Evolutionary conservation across 2,797 vertebrate genomes (phyloP).

Genomic region (Megalops cyprinoides): DNA sequence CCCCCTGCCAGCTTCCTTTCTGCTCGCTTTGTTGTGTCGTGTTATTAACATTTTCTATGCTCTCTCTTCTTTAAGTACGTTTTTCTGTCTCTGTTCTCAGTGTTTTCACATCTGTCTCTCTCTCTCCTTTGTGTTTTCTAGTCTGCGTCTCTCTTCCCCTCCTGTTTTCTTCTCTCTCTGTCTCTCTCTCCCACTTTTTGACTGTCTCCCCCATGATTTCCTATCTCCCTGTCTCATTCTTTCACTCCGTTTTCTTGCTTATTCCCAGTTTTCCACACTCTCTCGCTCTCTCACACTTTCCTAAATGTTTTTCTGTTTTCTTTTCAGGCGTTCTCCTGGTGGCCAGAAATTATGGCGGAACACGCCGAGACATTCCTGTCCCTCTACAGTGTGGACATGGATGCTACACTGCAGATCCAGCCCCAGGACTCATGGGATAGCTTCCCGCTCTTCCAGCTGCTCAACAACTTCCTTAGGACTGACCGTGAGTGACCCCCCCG

Average conservation of each 20-base stretch:
- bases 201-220: background rate
- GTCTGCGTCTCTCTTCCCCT: background rate
- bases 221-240: background rate
- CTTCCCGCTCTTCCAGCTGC: constrained; percentile 93
- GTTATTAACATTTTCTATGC: constrained; percentile 24
- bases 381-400: constrained; percentile 89
- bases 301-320: too few species aligned
- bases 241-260: background rate
- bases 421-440: constrained; percentile 91
- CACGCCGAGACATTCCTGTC: constrained; percentile 91
- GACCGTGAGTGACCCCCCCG: constrained; percentile 78
- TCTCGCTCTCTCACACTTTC: background rate
- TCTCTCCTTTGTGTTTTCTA: background rate
- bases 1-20: background rate
- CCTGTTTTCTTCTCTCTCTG: background rate
- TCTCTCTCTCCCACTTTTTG: background rate
- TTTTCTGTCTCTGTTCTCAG: background rate
- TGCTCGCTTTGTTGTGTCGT: background rate
- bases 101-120: background rate
- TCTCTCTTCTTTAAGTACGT: constrained; percentile 6
- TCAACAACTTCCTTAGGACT: constrained; percentile 89
- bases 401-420: constrained; percentile 83
- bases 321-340: constrained; percentile 93
- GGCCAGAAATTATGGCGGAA: constrained; percentile 88
- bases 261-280: background rate